Evolutionary conservation across 2,797 vertebrate species (phyloP), one percentile per base, ranked within the genome.

Genomic region (Siniperca obscura): DNA sequence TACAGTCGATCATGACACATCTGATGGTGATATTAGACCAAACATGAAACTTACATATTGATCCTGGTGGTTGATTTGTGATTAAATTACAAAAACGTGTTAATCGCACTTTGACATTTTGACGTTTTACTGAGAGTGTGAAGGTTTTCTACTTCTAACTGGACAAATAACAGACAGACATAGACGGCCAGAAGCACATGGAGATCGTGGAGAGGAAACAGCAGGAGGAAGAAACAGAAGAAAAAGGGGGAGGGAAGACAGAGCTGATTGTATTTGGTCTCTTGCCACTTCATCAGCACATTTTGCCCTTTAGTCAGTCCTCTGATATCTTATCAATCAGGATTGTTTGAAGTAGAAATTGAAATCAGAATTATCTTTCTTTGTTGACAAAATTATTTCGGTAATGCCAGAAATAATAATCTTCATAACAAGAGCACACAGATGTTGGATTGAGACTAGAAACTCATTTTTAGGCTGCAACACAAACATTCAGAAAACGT

Each of bases 161-260:
- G 67, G 40, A 91, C 61, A 70, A 22, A 86, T 69, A 89, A 85
- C 90, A 91, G 90, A 93, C 91, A 92, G 90, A 94, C 91, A 91
- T 84, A 83, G 68, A 82, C 44, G 86, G 84, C 86, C 34, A 59
- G 64, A 83, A 86, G 91, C 85, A 91, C 48, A 56, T 64, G 70
- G 66, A 85, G 52, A 77, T 57, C 30, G 85, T 46, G 75, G 57
- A 68, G 55, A 78, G 69, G 81, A 81, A 73, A 88, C 66, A 88
- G 55, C 55, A 52, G 30, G 66, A 46, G 72, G 78, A 66, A 25
- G 69, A 62, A 81, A 82, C 38, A 74, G 30, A 30, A 17, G 53
- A 25, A 44, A 70, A 44, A 40, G 64, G 27, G 50, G 25, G 59
- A 80, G 57, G 57, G 60, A 75, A 40, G 73, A 76, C 30, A 64